Percentiles rank a stretch among this genome's conserved stretches.
Evolutionary conservation across 1,140 invertebrate genomes (phyloP).

Genomic region (Tyrophagus putrescentiae): DNA sequence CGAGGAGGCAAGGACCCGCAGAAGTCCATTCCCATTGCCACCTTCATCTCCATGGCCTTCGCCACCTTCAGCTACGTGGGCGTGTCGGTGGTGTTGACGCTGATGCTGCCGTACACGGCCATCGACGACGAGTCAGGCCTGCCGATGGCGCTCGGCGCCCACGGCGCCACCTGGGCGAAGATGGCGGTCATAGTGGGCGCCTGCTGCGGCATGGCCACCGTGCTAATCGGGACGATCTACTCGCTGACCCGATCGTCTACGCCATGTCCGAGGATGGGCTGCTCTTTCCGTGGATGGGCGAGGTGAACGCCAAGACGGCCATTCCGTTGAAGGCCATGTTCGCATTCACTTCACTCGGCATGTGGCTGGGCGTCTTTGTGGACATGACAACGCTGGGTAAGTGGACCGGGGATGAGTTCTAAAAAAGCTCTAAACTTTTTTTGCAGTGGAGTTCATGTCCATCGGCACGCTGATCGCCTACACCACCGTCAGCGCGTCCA

Average conservation of each 20-base stretch:
- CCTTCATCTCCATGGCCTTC: conserved; percentile 53
- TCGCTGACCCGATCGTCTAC: conserved; percentile 68
- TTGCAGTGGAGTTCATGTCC: conserved; percentile 92
- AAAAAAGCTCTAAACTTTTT: too few relatives aligned
- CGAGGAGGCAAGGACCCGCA: conserved; percentile 62
- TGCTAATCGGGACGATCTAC: conserved; percentile 65
- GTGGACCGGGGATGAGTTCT: too few relatives aligned
- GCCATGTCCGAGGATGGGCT: conserved; percentile 70
- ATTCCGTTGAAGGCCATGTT: conserved; percentile 63
- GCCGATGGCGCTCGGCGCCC: conserved; percentile 59
- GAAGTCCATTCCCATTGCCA: conserved; percentile 63
- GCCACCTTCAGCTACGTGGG: conserved; percentile 61
- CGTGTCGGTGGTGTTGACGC: conserved; percentile 61
- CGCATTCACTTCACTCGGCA: conserved; percentile 59
- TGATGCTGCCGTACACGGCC: conserved; percentile 62
- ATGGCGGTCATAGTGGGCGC: conserved; percentile 72
- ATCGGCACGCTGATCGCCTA: conserved; percentile 86
- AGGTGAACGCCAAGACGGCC: conserved; percentile 36
- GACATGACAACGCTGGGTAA: conserved; percentile 75
- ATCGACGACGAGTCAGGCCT: conserved; percentile 59
- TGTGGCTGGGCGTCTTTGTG: conserved; percentile 63
- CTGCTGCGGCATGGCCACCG: conserved; percentile 69
- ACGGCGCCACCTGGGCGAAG: conserved; percentile 54
- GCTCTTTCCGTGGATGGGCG: conserved; percentile 26
- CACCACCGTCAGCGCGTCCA: conserved; percentile 72